Evolutionary conservation across 37 sponge, comb jelly and placozoan genomes (phyloP).

Genomic region (Haliclona indistincta): DNA sequence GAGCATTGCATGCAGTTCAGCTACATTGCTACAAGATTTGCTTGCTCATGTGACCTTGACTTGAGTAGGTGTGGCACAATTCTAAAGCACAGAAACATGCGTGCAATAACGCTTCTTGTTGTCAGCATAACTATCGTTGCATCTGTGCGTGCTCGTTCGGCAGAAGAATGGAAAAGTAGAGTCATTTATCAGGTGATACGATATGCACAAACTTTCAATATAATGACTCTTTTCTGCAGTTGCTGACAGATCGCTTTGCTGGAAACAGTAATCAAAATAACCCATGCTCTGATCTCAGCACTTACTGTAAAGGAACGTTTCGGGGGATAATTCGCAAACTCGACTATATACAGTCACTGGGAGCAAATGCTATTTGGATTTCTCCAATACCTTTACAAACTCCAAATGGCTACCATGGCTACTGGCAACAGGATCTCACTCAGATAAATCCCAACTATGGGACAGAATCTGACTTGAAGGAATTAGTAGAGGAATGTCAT

Average conservation of each 20-base stretch:
- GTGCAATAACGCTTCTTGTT: too few species aligned
- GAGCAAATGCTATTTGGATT: conserved; percentile 11
- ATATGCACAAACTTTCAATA: background rate
- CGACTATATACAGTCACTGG: conserved; percentile 46
- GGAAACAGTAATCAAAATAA: background rate
- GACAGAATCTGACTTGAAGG: conserved; percentile 44
- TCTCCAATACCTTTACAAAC: conserved; percentile 71
- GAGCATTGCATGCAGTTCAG: too few species aligned
- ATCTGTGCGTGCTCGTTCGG: conserved; percentile 15
- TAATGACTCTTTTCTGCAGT: conserved; percentile 15
- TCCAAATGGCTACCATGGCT: conserved; percentile 80
- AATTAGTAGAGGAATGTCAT: conserved; percentile 70
- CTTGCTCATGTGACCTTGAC: too few species aligned
- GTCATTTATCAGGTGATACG: conserved; percentile 71
- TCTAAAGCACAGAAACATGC: too few species aligned
- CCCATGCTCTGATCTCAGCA: conserved; percentile 31
- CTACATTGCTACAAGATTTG: too few species aligned
- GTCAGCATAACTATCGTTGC: too few species aligned
- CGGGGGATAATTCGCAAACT: conserved; percentile 40
- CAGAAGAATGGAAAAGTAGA: conserved; percentile 74
- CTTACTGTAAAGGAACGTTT: conserved; percentile 55
- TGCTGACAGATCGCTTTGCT: conserved; percentile 80
- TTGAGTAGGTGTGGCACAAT: too few species aligned
- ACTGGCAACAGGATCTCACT: conserved; percentile 80
- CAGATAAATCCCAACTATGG: conserved; percentile 77